A percentile compares a stretch with the other conserved stretches of the same genome.
Evolutionary conservation across 1,140 invertebrate species (phyloP).

Genomic region (Listronotus bonariensis): DNA sequence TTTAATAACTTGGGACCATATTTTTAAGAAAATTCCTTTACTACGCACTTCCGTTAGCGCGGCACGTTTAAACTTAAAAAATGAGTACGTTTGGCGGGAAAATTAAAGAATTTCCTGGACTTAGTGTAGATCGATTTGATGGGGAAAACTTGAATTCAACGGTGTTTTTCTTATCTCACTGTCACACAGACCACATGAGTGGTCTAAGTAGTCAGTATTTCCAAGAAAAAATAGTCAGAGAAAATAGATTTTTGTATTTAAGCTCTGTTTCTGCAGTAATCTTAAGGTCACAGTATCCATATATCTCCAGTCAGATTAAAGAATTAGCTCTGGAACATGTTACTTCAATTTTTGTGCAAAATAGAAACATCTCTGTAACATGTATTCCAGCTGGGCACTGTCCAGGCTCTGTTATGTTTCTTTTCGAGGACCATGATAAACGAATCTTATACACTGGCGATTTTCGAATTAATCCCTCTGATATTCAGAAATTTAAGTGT

Average conservation of each 20-base stretch:
- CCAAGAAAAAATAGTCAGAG: constrained; percentile 34
- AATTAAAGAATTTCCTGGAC: constrained; percentile 65
- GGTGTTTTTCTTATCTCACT: constrained; percentile 71
- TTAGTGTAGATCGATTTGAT: constrained; percentile 67
- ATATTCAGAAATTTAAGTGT: constrained; percentile 61
- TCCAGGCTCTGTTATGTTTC: constrained; percentile 75
- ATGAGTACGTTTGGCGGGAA: constrained; percentile 67
- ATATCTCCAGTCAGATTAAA: constrained; percentile 44
- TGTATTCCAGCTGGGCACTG: constrained; percentile 71
- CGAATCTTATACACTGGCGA: constrained; percentile 73
- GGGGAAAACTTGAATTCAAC: constrained; percentile 58
- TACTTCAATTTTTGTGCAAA: constrained; percentile 38
- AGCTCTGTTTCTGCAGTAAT: constrained; percentile 57
- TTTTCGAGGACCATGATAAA: constrained; percentile 60
- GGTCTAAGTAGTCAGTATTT: constrained; percentile 57
- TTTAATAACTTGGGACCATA: too few relatives aligned
- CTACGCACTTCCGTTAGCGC: constrained; percentile 23
- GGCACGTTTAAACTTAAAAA: constrained; percentile 43
- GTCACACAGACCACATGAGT: constrained; percentile 69
- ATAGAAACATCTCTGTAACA: constrained; percentile 59
- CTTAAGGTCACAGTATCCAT: constrained; percentile 46
- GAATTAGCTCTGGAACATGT: constrained; percentile 48
- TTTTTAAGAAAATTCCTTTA: too few relatives aligned
- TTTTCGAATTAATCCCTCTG: constrained; percentile 63
- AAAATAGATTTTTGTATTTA: constrained; percentile 56